Percentiles rank a stretch among this genome's conserved stretches.
These are phyloP conservation scores for Cliona cf. orientalis DNA, from an alignment of 37 sponge, comb jelly and placozoan species.

Conservation along the genomic window DNA sequence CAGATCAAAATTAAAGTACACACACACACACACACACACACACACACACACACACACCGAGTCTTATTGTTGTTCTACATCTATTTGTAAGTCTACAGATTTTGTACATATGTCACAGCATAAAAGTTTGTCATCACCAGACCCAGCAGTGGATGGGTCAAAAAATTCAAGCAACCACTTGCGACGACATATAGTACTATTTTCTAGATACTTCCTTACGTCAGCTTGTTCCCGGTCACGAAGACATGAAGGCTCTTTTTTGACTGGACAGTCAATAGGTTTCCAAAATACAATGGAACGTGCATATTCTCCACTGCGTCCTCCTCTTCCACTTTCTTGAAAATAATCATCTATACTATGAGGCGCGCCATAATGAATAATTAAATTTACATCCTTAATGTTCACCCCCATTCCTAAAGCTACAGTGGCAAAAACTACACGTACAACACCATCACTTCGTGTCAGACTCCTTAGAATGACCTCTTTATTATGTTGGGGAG, in stretches of 20 bases:
- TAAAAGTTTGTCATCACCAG: too few species aligned
- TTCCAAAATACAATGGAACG: conserved; percentile 50
- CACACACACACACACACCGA: too few species aligned
- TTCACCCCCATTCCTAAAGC: conserved; percentile 65
- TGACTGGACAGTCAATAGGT: conserved; percentile 20
- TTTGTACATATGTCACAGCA: too few species aligned
- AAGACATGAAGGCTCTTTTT: background rate
- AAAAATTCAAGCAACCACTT: conserved; percentile 39
- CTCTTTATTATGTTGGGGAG: conserved; percentile 42
- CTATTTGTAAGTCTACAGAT: too few species aligned
- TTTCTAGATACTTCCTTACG: conserved; percentile 35
- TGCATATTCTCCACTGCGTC: conserved; percentile 31
- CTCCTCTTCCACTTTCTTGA: conserved; percentile 29
- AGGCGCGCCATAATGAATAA: conserved; percentile 60
- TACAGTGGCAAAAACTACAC: conserved; percentile 65
- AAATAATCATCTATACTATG: conserved; percentile 46
- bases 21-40: too few species aligned
- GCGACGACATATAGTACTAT: conserved; percentile 6
- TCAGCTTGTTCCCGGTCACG: background rate
- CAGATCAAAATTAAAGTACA: too few species aligned
- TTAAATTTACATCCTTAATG: conserved; percentile 19
- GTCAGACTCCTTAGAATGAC: conserved; percentile 34
- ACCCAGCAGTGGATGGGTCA: too few species aligned
- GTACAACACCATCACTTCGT: conserved; percentile 34
- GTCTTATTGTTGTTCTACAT: too few species aligned